phyloP scores from a whole-genome alignment of 2,888 invertebrate genomes.

The Homarus gammarus region DNA sequence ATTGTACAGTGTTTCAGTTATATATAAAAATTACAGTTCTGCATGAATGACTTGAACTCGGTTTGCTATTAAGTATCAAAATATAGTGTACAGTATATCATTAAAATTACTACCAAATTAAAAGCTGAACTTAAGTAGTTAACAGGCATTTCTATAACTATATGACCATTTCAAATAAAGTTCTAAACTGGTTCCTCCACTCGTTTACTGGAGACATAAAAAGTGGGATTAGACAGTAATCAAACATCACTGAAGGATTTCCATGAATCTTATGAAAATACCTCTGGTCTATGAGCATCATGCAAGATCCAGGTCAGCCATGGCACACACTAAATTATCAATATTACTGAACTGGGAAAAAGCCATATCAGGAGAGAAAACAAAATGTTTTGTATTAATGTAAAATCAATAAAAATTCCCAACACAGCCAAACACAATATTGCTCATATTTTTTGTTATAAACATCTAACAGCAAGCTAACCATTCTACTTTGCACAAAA shows the following conservation, averaged over 20 bases:
- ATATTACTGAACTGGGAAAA: conserved; percentile 19
- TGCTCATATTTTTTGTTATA: conserved; percentile 54
- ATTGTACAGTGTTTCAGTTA: no score
- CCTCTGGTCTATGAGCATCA: conserved; percentile 23
- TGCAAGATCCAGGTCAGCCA: conserved; percentile 57
- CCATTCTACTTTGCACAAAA: conserved; percentile 51
- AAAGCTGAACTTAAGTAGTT: no score
- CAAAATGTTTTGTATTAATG: conserved; percentile 16
- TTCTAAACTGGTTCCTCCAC: no score
- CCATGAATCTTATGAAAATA: conserved; percentile 1
- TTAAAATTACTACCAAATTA: no score
- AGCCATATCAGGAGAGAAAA: conserved; percentile 40
- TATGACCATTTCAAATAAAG: no score
- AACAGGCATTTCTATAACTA: no score
- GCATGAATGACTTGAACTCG: no score
- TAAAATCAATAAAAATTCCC: conserved; percentile 71
- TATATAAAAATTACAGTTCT: no score
- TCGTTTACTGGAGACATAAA: neutral
- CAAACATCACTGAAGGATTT: neutral
- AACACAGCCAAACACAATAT: conserved; percentile 67
- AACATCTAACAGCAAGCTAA: conserved; percentile 66
- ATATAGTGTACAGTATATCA: no score
- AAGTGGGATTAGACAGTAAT: neutral
- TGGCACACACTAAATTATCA: conserved; percentile 46
- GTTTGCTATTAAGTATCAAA: no score